Base-by-base conservation (phyloP, 2,888 invertebrate species). In the Tiliacea citrago region DNA sequence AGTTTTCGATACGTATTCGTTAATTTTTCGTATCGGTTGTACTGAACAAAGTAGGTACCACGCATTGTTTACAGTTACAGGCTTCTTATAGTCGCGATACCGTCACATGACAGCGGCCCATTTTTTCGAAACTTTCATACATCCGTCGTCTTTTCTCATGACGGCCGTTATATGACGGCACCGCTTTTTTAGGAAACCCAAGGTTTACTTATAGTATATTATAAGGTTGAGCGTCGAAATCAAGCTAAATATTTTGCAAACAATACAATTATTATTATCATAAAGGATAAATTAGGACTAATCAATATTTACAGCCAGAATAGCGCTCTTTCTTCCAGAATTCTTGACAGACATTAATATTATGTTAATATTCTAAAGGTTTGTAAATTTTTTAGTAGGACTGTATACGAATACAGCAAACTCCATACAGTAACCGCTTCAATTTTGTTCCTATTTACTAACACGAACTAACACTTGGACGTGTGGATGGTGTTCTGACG, bases 201-300 rank as follows among this genome's bases (percentile, higher is more conserved):
- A 68, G 10, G 18, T 47, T 12, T 18, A 68, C 45, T 63, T 63
- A n/a, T 35, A 49, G 18, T 49, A 49, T 12, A 39, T 16, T 47
- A 16, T 67, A 24, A 39, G 21, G 21, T 16, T 39, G 47, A 47
- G 21, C 13, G 13, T 65, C 47, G 47, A 29, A 5, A 47, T 21
- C 47, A 47, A 65, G 13, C 29, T 45, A 45, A 45, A 24, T 65
- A 45, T 47, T 47, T 65, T 21, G 29, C 24, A 24, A 24, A 65
- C 65, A 21, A 9, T 65, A 65, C 16, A 51, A 45, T 29, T 16
- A 49, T 16, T 13, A 39, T 42, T 29, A 29, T 16, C 29, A n/a
- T 70, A 42, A 8, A n/a, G 29, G 51, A 16, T 29, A 70, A 39
- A 29, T 69, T 51, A 29, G 42, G 6, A 39, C 51, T 70, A 35